phyloP scores from a whole-genome alignment of 2,113 vertebrate species.

The human region GRCh38 chr2:126206001-126206500 shows the following conservation, averaged over 20 bases:
- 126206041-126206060: background rate
- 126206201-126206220: background rate
- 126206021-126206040: background rate
- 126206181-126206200: background rate
- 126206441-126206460: background rate
- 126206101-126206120: background rate
- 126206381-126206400: background rate
- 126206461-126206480: background rate
- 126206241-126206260: background rate
- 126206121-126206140: background rate
- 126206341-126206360: background rate
- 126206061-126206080: background rate
- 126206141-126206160: background rate
- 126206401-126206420: background rate
- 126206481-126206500: background rate
- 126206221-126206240: background rate
- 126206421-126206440: background rate
- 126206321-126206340: background rate
- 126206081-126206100: background rate
- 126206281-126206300: background rate
- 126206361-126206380: background rate
- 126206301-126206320: background rate
- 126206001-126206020: background rate
- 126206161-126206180: background rate
- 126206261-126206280: background rate